phyloP scores from a whole-genome alignment of 1,140 invertebrate genomes.

The Ridgeia piscesae region DNA sequence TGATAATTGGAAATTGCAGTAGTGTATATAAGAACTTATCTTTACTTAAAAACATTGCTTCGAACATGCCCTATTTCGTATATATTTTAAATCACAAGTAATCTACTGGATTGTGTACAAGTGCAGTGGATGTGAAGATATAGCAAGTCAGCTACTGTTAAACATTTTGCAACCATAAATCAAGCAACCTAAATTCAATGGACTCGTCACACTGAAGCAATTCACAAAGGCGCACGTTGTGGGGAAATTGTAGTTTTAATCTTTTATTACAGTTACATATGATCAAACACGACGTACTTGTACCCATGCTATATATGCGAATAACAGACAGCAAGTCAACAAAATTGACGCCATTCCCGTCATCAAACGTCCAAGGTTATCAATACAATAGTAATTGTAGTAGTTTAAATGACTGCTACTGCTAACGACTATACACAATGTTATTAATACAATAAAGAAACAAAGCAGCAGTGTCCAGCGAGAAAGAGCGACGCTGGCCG shows the following conservation, averaged over 20 bases:
- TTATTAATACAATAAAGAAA: slow-evolving; percentile 1
- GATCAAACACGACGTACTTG: background rate
- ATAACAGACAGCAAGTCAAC: background rate
- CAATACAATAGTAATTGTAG: background rate
- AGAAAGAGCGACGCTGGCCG: background rate
- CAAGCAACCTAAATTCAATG: background rate
- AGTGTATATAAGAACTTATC: too few relatives aligned
- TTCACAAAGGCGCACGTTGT: background rate
- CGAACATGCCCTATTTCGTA: too few relatives aligned
- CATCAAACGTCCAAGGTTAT: slow-evolving; percentile 1
- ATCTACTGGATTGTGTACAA: too few relatives aligned
- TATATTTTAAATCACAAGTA: too few relatives aligned
- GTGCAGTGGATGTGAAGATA: too few relatives aligned
- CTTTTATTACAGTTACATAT: background rate
- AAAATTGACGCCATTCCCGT: background rate
- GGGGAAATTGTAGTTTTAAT: slow-evolving; percentile 2
- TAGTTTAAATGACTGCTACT: background rate
- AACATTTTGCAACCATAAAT: too few relatives aligned
- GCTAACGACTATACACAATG: background rate
- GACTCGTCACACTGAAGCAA: too few relatives aligned
- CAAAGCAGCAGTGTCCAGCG: slow-evolving; percentile 12
- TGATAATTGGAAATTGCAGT: too few relatives aligned
- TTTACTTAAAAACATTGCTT: too few relatives aligned
- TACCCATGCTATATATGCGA: background rate
- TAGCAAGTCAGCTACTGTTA: too few relatives aligned